These are phyloP conservation scores for Mesembrinibis cayennensis DNA, from an alignment of 2,113 vertebrate species.

Conservation along the genomic window DNA sequence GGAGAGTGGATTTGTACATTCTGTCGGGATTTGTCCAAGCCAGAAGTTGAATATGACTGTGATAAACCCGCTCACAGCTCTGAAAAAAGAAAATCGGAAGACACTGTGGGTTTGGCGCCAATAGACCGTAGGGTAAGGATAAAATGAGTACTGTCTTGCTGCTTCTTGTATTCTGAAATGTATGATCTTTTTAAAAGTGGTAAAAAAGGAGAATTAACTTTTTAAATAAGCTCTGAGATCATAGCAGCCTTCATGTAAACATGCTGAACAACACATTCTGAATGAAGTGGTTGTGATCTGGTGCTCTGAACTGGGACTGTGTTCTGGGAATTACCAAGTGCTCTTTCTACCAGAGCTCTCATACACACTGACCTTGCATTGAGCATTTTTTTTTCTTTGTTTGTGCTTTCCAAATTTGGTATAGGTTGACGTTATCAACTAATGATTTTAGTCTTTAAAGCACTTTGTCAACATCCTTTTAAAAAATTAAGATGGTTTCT, in stretches of 20 bases:
- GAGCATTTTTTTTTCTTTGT: neutral
- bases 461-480: neutral
- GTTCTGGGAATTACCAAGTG: neutral
- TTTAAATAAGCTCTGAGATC: neutral
- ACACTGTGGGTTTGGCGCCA: conserved; percentile 60
- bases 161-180: neutral
- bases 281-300: neutral
- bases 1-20: conserved; percentile 86
- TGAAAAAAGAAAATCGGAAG: conserved; percentile 75
- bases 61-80: conserved; percentile 67
- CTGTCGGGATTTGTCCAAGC: conserved; percentile 80
- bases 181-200: neutral
- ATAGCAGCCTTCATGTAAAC: neutral
- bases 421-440: neutral
- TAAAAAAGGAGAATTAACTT: neutral
- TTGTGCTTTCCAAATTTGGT: neutral
- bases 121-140: conserved; percentile 79
- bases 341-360: neutral
- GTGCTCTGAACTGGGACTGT: neutral
- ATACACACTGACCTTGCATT: neutral
- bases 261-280: neutral
- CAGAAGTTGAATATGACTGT: conserved; percentile 83
- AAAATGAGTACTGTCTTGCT: neutral
- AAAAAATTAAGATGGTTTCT: neutral
- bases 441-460: neutral